Evolutionary conservation across 2,113 vertebrate genomes (phyloP).

Genomic region (Phocoena phocoena): DNA sequence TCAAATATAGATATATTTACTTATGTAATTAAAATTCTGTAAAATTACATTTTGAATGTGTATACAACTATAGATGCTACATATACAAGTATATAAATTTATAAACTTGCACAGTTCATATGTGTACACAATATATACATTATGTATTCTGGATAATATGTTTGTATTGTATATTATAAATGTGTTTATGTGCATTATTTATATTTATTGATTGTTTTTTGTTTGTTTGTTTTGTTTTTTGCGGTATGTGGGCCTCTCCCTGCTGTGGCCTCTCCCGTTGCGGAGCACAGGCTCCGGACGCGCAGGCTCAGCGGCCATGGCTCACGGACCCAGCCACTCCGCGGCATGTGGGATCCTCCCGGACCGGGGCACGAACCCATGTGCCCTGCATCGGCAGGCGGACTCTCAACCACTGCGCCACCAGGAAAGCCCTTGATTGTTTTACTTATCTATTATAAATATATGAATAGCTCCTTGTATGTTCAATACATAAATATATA

Average conservation of each 20-base stretch:
- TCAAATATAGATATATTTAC: background rate
- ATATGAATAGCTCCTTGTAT: background rate
- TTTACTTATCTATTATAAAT: background rate
- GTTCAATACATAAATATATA: background rate
- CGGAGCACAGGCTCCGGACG: too few relatives aligned
- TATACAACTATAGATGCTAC: background rate
- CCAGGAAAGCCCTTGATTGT: background rate
- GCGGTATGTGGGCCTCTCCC: too few relatives aligned
- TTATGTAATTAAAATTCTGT: conserved; percentile 12
- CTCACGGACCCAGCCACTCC: too few relatives aligned
- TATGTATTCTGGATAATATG: background rate
- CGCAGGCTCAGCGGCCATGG: too few relatives aligned
- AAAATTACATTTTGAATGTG: background rate
- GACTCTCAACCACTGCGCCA: too few relatives aligned
- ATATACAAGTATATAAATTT: background rate
- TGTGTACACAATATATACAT: background rate
- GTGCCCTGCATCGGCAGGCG: too few relatives aligned
- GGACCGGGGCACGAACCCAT: too few relatives aligned
- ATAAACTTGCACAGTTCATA: background rate
- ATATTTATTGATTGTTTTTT: background rate
- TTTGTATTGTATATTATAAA: background rate
- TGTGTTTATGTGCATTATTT: background rate
- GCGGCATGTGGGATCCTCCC: too few relatives aligned
- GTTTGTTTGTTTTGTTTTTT: too few relatives aligned
- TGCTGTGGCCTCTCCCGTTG: too few relatives aligned